phyloP scores from a whole-genome alignment of 2,113 vertebrate genomes.

The Electrona antarctica region DNA sequence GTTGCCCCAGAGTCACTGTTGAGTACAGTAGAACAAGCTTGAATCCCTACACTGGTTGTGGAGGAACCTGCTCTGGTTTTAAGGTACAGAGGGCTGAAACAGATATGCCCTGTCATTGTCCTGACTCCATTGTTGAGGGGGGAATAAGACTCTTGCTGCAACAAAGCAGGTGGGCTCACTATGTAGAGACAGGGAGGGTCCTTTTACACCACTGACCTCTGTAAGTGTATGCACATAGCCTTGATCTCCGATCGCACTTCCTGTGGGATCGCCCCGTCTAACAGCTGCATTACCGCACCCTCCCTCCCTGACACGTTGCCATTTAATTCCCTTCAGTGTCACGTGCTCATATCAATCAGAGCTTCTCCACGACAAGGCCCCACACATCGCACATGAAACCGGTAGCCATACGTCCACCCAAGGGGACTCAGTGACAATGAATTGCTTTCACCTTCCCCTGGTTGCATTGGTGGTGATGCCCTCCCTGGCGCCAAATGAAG shows the following conservation, averaged over 20 bases:
- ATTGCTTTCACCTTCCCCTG: constrained; percentile 29
- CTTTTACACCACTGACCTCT: constrained; percentile 43
- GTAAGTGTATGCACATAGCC: constrained; percentile 22
- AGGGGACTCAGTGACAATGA: constrained; percentile 33
- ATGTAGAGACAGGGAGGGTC: constrained; percentile 21
- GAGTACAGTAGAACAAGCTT: neutral
- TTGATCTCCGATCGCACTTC: constrained; percentile 59
- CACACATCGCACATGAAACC: neutral
- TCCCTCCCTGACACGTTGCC: constrained; percentile 7
- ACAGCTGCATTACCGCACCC: constrained; percentile 34
- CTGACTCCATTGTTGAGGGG: constrained; percentile 2
- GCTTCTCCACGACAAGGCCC: neutral
- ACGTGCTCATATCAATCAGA: constrained; percentile 34
- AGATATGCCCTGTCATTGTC: constrained; percentile 42
- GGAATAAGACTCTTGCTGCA: constrained; percentile 36
- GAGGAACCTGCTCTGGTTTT: neutral
- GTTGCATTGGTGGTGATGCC: constrained; percentile 17
- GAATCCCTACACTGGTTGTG: neutral
- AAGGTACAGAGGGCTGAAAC: constrained; percentile 25
- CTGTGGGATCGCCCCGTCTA: constrained; percentile 38
- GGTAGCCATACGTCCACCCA: neutral
- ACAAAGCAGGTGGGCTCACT: constrained; percentile 42
- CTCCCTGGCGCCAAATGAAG: constrained; percentile 35
- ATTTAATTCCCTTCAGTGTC: constrained; percentile 29
- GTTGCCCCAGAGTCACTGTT: neutral